Percentiles rank a stretch among this genome's conserved stretches.
Conservation (phyloP, 2,113 vertebrate species). For the Pavo muticus region DNA sequence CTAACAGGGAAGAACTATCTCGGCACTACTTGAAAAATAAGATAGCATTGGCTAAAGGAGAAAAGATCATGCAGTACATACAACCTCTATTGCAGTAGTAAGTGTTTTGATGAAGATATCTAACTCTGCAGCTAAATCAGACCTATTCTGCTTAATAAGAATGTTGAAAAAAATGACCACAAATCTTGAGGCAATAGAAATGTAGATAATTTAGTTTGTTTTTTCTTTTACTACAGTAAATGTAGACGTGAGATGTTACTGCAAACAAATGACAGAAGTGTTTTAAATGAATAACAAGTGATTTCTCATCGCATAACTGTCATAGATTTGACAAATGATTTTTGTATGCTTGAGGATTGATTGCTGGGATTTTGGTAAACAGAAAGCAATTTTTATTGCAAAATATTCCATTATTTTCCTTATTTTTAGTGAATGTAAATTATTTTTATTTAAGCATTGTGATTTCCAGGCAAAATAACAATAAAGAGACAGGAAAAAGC, state of each 20-base stretch:
- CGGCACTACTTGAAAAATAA: neutral
- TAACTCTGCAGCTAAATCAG: neutral
- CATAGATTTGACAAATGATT: neutral
- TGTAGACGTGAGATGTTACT: neutral
- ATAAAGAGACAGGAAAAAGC: neutral
- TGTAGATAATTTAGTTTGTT: neutral
- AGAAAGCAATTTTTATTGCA: neutral
- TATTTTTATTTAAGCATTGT: neutral
- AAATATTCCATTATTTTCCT: neutral
- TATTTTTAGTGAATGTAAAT: neutral
- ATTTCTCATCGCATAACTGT: constrained; percentile 20
- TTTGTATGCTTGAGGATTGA: neutral
- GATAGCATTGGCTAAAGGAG: neutral
- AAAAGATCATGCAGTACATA: neutral
- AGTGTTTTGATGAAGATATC: neutral
- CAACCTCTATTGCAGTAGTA: neutral
- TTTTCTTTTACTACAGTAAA: neutral
- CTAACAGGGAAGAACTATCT: accelerated
- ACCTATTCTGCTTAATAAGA: neutral
- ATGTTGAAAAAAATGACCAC: neutral
- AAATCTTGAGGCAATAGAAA: neutral
- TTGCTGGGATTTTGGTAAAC: neutral
- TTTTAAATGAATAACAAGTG: constrained; percentile 16
- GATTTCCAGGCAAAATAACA: neutral
- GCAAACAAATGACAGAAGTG: neutral